phyloP scores from a whole-genome alignment of 2,888 invertebrate species.

The Drosophila longiperda region DNA sequence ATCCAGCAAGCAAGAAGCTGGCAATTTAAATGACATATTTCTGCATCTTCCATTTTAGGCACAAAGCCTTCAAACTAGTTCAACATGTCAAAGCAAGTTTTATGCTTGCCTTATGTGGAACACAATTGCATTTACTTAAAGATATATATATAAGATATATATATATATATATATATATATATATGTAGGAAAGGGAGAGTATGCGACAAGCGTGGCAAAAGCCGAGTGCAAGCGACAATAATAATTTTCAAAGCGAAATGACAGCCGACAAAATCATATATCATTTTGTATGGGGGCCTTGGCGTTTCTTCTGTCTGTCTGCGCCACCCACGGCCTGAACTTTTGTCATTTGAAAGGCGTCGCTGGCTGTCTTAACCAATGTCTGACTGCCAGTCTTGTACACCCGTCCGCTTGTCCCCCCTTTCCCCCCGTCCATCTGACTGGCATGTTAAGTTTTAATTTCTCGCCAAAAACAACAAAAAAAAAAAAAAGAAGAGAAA shows the following conservation, averaged over 20 bases:
- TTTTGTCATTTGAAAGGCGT: conserved; percentile 79
- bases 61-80: not conserved
- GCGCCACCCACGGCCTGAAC: conserved; percentile 79
- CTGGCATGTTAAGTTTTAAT: conserved; percentile 67
- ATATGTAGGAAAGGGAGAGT: conserved; percentile 5
- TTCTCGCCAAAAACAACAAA: conserved; percentile 45
- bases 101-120: conserved; percentile 4
- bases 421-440: conserved; percentile 5
- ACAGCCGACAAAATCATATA: conserved; percentile 84
- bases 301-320: conserved; percentile 66
- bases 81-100: conserved; percentile 1
- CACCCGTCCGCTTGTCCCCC: not conserved
- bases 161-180: not conserved
- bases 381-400: conserved; percentile 50
- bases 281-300: conserved; percentile 65
- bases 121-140: conserved; percentile 2
- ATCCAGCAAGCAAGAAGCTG: not conserved
- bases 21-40: conserved; percentile 1
- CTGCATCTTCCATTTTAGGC: not conserved
- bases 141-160: not conserved
- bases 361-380: conserved; percentile 69
- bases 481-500: conserved; percentile 15
- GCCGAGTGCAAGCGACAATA: conserved; percentile 65
- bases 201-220: conserved; percentile 35
- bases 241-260: conserved; percentile 78